Evolutionary conservation across 2,888 invertebrate species (phyloP), one percentile per base, ranked within the genome.

Genomic region (Gonocerus acuteangulatus): DNA sequence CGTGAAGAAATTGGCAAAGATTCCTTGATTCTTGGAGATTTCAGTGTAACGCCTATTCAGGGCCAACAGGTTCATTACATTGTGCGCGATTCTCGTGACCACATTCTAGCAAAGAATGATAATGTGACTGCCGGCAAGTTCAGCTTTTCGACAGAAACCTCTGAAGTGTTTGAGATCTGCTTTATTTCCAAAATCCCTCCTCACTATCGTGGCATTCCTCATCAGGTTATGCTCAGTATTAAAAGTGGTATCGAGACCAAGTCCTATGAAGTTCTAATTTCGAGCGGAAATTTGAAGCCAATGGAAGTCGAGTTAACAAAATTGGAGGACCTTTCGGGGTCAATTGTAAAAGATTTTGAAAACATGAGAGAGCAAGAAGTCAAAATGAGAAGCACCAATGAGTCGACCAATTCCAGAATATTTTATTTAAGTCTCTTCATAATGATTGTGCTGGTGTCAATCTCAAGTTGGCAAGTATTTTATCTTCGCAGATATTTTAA

Each of bases 161-260:
- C 91, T 74, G 97, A 97, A 74, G 89, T 89, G 62, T 96, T 93
- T 77, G 96, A 99, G 80, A 88, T 97, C 62, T 99, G 99, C 75
- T 94, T 99, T 74, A 83, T 82, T 67, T 27, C 27, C 27, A 27
- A 9, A 27, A 9, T 27, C 9, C 27, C 27, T 91, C 92, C 0
- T 13, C 22, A 16, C 9, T 27, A 6, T 9, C 27, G 4, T 27
- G 27, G 27, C 9, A 49, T 4, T n/a, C 2, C 15, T 15, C 19
- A 23, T 2, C 22, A 49, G 1, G 49, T 49, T 4, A n/a, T 2
- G 6, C 27, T 49, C 19, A 23, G 13, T 13, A 21, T 16, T 11
- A 49, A 49, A 27, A 49, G 13, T 21, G 49, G 49, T 2, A 22
- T 49, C 16, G 49, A 49, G 2, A 49, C 23, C 3, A 49, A 49